Evolutionary conservation across 2,797 vertebrate species (phyloP).

Genomic region (Valencia hispanica): DNA sequence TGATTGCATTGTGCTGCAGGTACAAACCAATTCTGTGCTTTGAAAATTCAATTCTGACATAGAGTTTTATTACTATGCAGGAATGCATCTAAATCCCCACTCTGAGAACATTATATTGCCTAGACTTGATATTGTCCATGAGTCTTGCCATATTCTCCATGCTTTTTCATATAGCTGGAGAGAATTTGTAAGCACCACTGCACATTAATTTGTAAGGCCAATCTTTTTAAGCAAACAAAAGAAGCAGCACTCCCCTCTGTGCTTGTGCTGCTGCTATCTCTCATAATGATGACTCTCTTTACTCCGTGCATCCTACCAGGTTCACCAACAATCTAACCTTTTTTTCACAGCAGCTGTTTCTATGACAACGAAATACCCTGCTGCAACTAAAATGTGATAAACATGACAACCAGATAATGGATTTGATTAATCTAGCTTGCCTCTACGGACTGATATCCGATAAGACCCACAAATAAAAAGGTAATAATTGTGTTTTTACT

Average conservation of each 20-base stretch:
- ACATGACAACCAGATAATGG: constrained; percentile 77
- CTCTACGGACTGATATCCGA: constrained; percentile 50
- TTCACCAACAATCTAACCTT: constrained; percentile 78
- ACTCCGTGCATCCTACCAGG: constrained; percentile 71
- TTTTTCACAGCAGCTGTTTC: constrained; percentile 77
- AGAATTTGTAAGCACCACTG: constrained; percentile 29
- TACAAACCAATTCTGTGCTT: constrained; percentile 50
- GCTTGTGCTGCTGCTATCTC: constrained; percentile 56
- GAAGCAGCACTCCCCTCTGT: constrained; percentile 27
- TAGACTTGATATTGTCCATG: constrained; percentile 33
- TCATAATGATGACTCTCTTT: constrained; percentile 73
- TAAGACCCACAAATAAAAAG: constrained; percentile 56
- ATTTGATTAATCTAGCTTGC: constrained; percentile 77
- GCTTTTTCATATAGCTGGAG: constrained; percentile 23
- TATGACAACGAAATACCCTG: constrained; percentile 78
- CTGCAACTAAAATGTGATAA: constrained; percentile 74
- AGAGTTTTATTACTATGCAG: constrained; percentile 59
- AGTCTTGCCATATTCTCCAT: constrained; percentile 16
- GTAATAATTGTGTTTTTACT: constrained; percentile 44
- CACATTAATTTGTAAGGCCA: constrained; percentile 55
- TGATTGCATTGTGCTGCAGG: constrained; percentile 53
- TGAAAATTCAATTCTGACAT: constrained; percentile 60
- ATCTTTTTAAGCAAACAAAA: constrained; percentile 64
- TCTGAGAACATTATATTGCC: constrained; percentile 53
- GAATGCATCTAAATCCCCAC: constrained; percentile 53